Evolutionary conservation across 2,888 invertebrate genomes (phyloP).

Genomic region (Phyllotreta cruciferae): DNA sequence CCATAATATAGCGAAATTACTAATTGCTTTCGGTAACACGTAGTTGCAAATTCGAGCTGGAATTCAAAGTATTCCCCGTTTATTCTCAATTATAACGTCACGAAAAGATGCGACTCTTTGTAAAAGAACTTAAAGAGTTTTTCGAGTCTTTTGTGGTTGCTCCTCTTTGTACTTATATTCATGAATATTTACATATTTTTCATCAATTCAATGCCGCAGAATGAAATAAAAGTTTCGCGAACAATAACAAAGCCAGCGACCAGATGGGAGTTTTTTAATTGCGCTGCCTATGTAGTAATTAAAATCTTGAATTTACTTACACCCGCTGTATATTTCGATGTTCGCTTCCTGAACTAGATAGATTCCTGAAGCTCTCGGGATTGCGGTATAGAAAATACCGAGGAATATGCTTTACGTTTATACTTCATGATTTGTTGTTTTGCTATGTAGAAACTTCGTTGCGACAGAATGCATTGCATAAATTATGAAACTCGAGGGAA

Average conservation of each 20-base stretch:
- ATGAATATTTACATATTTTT: conserved; percentile 14
- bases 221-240: too few relatives aligned
- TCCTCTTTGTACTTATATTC: conserved; percentile 6
- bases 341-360: too few relatives aligned
- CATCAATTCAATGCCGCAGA: too few relatives aligned
- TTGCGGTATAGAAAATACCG: too few relatives aligned
- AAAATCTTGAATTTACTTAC: too few relatives aligned
- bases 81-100: conserved; percentile 10
- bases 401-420: too few relatives aligned
- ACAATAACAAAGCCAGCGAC: too few relatives aligned
- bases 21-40: conserved; percentile 1
- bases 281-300: too few relatives aligned
- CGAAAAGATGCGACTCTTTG: conserved; percentile 8
- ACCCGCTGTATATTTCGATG: too few relatives aligned
- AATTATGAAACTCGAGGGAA: conserved; percentile 1
- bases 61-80: conserved; percentile 6
- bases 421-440: not conserved
- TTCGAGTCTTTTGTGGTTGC: conserved; percentile 10
- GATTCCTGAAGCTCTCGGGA: too few relatives aligned
- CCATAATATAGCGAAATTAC: conserved; percentile 8
- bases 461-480: not conserved
- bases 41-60: not conserved
- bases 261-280: too few relatives aligned
- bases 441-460: not conserved
- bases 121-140: conserved; percentile 13